Conservation (phyloP, 2,113 vertebrate species). For the Cinclus mexicanus region DNA sequence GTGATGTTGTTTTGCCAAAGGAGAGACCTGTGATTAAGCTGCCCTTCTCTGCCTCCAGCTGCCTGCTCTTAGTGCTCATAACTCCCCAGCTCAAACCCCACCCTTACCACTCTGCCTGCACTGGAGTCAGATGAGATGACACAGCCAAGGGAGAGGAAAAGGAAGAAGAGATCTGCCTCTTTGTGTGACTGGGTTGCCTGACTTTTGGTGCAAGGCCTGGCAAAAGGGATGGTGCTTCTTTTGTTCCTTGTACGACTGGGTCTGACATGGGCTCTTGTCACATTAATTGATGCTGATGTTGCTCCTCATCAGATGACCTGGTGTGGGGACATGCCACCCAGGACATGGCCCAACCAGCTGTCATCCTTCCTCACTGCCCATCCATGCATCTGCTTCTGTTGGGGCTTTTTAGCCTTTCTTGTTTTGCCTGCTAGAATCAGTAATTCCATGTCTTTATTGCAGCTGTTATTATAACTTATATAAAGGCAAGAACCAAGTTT, state of each 20-base stretch:
- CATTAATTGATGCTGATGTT: neutral
- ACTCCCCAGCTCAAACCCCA: neutral
- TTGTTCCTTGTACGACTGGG: neutral
- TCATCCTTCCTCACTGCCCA: neutral
- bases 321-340: neutral
- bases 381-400: neutral
- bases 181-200: accelerated
- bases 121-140: neutral
- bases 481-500: neutral
- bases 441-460: neutral
- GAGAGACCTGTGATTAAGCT: neutral
- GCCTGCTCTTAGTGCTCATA: neutral
- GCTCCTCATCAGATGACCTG: neutral
- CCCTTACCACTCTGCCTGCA: accelerated
- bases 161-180: neutral
- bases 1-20: neutral
- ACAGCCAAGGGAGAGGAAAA: neutral
- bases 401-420: neutral
- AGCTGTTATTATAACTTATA: neutral
- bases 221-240: neutral
- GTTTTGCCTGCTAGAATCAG: neutral
- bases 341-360: neutral
- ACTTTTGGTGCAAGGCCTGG: neutral
- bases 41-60: neutral
- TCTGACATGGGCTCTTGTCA: neutral